A percentile compares a stretch with the other conserved stretches of the same genome.
Evolutionary conservation across 1,140 invertebrate genomes (phyloP).

Genomic region (Lepeophtheirus salmonis): DNA sequence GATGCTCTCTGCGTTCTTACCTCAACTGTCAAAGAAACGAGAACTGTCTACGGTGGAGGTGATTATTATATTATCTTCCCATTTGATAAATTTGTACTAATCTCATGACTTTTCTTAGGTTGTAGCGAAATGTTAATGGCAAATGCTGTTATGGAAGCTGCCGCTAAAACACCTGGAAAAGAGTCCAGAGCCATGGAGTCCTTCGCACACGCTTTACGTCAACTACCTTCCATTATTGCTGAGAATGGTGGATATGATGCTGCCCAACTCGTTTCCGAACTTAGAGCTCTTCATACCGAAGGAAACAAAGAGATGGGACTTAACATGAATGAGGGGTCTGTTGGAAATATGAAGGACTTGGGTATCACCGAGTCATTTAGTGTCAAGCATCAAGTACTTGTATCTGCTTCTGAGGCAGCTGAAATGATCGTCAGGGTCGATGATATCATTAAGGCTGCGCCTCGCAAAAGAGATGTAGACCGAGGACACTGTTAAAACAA

Average conservation of each 20-base stretch:
- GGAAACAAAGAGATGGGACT: conserved; percentile 58
- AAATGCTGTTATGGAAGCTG: conserved; percentile 60
- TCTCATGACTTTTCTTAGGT: conserved; percentile 29
- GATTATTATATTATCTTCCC: conserved; percentile 21
- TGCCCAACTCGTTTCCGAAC: conserved; percentile 69
- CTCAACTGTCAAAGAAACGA: conserved; percentile 80
- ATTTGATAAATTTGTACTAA: conserved; percentile 1
- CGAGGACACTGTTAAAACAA: conserved; percentile 53
- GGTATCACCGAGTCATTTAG: conserved; percentile 92
- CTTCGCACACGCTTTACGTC: conserved; percentile 67
- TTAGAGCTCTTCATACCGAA: conserved; percentile 69
- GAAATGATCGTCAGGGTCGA: conserved; percentile 98
- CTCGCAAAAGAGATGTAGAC: conserved; percentile 69
- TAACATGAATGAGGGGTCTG: conserved; percentile 68
- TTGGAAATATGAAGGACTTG: conserved; percentile 66
- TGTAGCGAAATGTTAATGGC: conserved; percentile 94
- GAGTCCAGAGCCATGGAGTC: conserved; percentile 93
- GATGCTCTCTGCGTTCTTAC: conserved; percentile 93
- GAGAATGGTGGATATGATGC: conserved; percentile 98
- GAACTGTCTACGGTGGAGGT: conserved; percentile 80
- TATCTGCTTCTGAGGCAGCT: conserved; percentile 88
- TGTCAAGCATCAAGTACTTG: conserved; percentile 82
- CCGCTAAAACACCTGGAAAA: conserved; percentile 80
- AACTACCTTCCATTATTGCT: conserved; percentile 83
- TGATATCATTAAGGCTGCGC: conserved; percentile 85